Base-by-base conservation (phyloP, 2,113 vertebrate genomes). In the Erpornis zantholeuca region DNA sequence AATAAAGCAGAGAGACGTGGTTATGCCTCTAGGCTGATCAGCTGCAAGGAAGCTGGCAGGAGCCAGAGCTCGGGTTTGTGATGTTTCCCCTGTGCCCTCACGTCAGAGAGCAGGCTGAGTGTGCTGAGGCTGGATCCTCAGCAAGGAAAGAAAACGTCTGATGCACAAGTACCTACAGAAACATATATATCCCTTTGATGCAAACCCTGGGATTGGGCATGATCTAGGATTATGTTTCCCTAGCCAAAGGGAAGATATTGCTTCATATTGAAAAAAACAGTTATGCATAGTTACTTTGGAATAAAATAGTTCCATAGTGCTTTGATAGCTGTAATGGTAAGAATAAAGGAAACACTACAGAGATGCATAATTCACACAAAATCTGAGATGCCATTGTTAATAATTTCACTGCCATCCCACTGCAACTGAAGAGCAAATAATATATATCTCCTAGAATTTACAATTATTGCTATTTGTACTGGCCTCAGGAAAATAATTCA, bases 51-150 rank as follows among this genome's bases (percentile, higher is more conserved):
- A 40, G 40, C 20, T 54, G 66, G 24, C 49, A 42, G 70, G 35
- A 75, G 53, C n/a, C 36, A 64, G 61, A 53, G 66, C 31, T 73
- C 9, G 2, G 21, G 16, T n/a, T n/a, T 80, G 19, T 36, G 49
- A 59, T 29, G 42, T 15, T 4, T 86, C 28, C 36, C 66, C 61
- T 29, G 68, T 44, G 66, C 15, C 11, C 1, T 0, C 2, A 2
- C 27, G 31, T 10, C 3, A 49, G 33, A 21, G 69, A 79, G 56
- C 18, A 28, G 72, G 9, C 40, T 14, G 38, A 68, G 54, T 0
- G 6, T 0, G 1, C 63, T 5, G n/a, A 0, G 56, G 38, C 17
- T 82, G 73, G 11, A 66, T 54, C 8, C 35, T 38, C 19, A 0
- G 36, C 40, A 22, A 66, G 68, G 61, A 57, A 31, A 78, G 52